These are phyloP conservation scores for Ciconia nigra DNA, from an alignment of 2,797 vertebrate species.

Conservation along the genomic window DNA sequence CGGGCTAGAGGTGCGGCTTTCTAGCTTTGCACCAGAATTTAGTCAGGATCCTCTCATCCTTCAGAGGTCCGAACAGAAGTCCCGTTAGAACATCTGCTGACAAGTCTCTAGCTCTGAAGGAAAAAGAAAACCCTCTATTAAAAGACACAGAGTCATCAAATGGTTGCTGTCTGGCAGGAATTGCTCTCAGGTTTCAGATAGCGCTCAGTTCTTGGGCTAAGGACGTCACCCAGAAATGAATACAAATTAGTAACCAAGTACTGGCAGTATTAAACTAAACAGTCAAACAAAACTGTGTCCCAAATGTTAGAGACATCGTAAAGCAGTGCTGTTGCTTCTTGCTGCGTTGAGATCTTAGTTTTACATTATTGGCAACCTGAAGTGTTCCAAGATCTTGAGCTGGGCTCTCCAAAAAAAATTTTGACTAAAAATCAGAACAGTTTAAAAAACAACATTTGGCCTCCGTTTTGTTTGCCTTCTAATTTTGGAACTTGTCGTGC, in stretches of 20 bases:
- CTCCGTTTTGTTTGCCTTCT: slow-evolving; percentile 61
- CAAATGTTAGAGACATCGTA: background rate
- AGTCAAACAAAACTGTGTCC: background rate
- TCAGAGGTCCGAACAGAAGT: background rate
- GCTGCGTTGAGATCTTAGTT: slow-evolving; percentile 23
- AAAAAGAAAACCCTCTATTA: background rate
- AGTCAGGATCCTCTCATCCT: background rate
- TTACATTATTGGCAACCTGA: slow-evolving; percentile 26
- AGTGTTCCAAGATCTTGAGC: slow-evolving; percentile 26
- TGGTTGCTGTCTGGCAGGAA: background rate
- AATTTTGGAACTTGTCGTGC: slow-evolving; percentile 57
- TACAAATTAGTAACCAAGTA: background rate
- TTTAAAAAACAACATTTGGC: slow-evolving; percentile 64
- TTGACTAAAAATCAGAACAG: slow-evolving; percentile 59
- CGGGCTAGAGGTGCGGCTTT: rapidly evolving
- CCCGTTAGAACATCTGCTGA: background rate
- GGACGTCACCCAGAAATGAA: background rate
- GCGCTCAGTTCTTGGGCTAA: background rate
- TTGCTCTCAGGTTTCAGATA: background rate
- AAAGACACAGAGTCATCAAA: background rate
- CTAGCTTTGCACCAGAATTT: background rate
- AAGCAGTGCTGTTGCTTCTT: background rate
- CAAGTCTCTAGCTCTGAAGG: background rate
- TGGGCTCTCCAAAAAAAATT: slow-evolving; percentile 48
- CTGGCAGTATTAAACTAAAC: background rate